These are phyloP conservation scores for Tangara arthus DNA, from an alignment of 2,797 vertebrate species.

Conservation along the genomic window DNA sequence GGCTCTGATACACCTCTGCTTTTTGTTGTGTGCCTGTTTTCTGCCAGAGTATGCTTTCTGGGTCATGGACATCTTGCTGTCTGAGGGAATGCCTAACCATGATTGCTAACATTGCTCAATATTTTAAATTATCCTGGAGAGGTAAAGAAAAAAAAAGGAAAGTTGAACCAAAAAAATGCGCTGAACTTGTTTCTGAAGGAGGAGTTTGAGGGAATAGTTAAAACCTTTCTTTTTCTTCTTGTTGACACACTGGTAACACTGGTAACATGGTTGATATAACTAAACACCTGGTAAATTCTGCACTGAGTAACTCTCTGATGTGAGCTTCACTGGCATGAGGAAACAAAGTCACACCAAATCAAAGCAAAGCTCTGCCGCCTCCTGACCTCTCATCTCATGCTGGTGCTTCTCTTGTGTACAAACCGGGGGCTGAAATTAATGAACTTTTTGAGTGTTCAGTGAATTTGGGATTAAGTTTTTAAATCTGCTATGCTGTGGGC, in stretches of 20 bases:
- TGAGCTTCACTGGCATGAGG: background rate
- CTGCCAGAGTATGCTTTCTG: background rate
- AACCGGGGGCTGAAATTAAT: background rate
- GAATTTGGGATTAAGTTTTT: conserved; percentile 6
- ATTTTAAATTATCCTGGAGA: background rate
- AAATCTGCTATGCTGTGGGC: background rate
- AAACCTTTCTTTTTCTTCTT: background rate
- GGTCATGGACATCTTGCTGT: background rate
- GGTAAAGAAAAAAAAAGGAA: background rate
- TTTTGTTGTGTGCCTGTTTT: background rate
- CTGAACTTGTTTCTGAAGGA: background rate
- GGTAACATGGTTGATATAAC: background rate
- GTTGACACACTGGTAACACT: background rate
- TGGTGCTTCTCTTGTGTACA: background rate
- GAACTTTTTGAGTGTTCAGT: background rate
- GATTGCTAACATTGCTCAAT: background rate
- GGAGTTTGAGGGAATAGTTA: background rate
- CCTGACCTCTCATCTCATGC: background rate
- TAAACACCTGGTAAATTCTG: background rate
- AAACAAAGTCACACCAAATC: rapidly evolving
- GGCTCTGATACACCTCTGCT: background rate
- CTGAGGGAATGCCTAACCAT: background rate
- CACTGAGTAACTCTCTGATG: rapidly evolving
- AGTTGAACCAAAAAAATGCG: background rate
- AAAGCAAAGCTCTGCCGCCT: background rate